Base-by-base conservation (phyloP, 2,888 invertebrate species). In the Catocala nupta region DNA sequence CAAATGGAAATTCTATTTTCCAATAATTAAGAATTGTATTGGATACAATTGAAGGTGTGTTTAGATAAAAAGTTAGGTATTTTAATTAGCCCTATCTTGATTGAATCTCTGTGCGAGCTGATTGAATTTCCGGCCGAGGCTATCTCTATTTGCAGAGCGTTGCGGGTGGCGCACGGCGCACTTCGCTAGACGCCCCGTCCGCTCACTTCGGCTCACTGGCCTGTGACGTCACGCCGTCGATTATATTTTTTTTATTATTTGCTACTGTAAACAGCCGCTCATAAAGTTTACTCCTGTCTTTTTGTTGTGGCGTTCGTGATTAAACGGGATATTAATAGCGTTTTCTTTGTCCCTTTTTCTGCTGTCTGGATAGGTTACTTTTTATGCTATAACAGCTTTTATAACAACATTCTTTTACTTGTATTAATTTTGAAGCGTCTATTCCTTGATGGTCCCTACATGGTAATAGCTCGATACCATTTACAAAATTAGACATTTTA, bases 1-100 rank as follows among this genome's bases (percentile, higher is more conserved):
- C 65, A 39, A 39, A 9, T 39, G 6, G 36, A 6, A 39, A 8
- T 59, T 65, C 43, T 63, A 62, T 59, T 66, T 42, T 42, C 10
- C 39, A 47, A 36, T 48, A 11, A n/a, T 48, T 36, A 45, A 11
- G 47, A 1, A 5, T 58, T 11, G 52, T 42, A 51, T 51, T 43
- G 45, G 11, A 44, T 65, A 54, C 52, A 61, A 51, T 51, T 59
- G 64, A 61, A 59, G 55, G 70, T 73, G 61, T 73, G 76, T 81
- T 89, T 83, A 85, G 84, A 82, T 82, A 87, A 87, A 90, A 90
- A 85, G 83, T 84, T 86, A 85, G 86, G 87, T 86, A 91, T 92
- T 91, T 92, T 93, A 93, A 93, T 91, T 91, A 93, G 88, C 87
- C 89, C 85, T 89, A 91, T 92, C 91, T 91, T 91, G 90, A 92